phyloP scores from a whole-genome alignment of 1,140 invertebrate species.

The Eulimnadia texana region DNA sequence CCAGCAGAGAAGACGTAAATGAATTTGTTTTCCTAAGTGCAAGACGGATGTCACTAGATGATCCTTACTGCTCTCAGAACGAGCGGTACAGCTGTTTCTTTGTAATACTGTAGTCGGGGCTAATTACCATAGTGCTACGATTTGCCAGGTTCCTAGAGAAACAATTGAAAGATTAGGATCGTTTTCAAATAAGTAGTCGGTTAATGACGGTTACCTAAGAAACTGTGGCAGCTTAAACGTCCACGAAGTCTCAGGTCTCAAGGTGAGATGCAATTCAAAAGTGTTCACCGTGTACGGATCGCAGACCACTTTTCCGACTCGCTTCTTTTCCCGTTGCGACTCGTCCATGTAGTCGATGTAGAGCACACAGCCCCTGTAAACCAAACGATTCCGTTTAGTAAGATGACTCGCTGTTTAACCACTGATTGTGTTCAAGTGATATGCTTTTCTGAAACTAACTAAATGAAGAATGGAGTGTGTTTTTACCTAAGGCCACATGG shows the following conservation, averaged over 20 bases:
- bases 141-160: not conserved
- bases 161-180: not conserved
- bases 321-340: not conserved
- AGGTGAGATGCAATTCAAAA: constrained; percentile 5
- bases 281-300: constrained; percentile 3
- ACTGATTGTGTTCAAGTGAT: too few species aligned
- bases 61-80: not conserved
- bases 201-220: not conserved
- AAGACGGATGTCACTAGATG: not conserved
- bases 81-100: constrained; percentile 11
- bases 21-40: too few species aligned
- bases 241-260: constrained; percentile 4
- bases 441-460: too few species aligned
- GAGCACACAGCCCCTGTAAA: constrained; percentile 1
- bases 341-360: constrained; percentile 4
- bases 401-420: too few species aligned
- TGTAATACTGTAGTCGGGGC: not conserved
- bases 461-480: too few species aligned
- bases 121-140: not conserved
- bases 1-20: too few species aligned
- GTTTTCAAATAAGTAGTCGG: not conserved
- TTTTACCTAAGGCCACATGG: constrained; percentile 6
- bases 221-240: constrained; percentile 6
- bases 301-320: not conserved
- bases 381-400: not conserved